phyloP scores from a whole-genome alignment of 64 coral and sea anemone species.

The Porites australiensis region DNA sequence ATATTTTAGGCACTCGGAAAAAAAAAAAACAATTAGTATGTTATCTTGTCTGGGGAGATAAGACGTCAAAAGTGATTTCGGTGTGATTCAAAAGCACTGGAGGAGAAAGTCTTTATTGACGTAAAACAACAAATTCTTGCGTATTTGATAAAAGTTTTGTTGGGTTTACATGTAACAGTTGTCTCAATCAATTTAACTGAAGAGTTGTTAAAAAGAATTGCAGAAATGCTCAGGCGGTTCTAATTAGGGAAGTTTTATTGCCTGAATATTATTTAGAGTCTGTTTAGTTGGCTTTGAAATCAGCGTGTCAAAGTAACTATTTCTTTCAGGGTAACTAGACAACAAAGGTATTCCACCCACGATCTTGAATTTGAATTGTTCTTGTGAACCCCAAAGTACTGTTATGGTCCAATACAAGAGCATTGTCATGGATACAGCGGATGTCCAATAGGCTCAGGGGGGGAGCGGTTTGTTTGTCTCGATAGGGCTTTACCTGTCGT shows the following conservation, averaged over 20 bases:
- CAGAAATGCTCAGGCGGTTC: neutral
- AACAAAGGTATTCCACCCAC: constrained; percentile 26
- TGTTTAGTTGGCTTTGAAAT: neutral
- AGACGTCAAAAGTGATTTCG: neutral
- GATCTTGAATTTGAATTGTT: neutral
- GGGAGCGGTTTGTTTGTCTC: neutral
- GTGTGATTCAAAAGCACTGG: neutral
- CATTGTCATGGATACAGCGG: constrained; percentile 35
- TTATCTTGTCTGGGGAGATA: no score
- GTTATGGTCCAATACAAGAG: constrained; percentile 3
- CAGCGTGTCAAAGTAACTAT: constrained; percentile 27
- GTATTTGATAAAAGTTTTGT: no score
- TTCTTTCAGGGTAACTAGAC: neutral
- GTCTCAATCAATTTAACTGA: no score
- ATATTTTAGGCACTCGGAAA: no score
- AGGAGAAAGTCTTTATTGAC: neutral
- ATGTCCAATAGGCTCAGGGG: neutral
- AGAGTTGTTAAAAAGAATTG: no score
- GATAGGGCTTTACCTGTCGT: no score
- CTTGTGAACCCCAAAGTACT: neutral
- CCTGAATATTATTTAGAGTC: neutral
- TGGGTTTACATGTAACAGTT: neutral
- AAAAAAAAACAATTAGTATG: no score
- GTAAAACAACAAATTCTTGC: neutral
- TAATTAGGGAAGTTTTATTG: neutral